Conservation (phyloP, 2,797 vertebrate species). For the Tragelaphus eurycerus region DNA sequence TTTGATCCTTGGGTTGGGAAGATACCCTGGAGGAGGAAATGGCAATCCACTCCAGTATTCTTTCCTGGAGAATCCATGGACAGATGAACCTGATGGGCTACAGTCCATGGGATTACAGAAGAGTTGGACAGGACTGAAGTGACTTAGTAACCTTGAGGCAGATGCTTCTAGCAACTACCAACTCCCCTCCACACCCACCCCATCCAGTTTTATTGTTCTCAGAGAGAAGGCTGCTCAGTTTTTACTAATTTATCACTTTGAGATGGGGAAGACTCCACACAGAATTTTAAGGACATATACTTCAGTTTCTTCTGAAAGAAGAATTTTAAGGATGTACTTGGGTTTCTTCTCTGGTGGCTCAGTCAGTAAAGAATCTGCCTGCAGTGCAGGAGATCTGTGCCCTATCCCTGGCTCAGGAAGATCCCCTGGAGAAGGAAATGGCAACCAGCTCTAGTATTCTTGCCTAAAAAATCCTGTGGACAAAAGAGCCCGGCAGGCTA, state of each 20-base stretch:
- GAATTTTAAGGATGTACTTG: neutral
- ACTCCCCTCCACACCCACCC: neutral
- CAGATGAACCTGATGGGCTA: neutral
- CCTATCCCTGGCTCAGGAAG: neutral
- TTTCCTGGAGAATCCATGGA: neutral
- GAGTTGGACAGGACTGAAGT: neutral
- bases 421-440: neutral
- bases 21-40: neutral
- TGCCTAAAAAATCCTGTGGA: neutral
- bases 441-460: neutral
- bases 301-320: neutral
- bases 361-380: neutral
- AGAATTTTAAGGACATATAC: neutral
- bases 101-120: neutral
- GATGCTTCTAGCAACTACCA: neutral
- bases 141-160: neutral
- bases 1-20: neutral
- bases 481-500: neutral
- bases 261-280: neutral
- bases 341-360: neutral
- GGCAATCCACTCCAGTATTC: neutral
- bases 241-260: neutral
- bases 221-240: neutral
- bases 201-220: neutral
- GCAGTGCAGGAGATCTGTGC: neutral